Base-by-base conservation (phyloP, 2,888 invertebrate genomes). In the Parascotia fuliginaria region DNA sequence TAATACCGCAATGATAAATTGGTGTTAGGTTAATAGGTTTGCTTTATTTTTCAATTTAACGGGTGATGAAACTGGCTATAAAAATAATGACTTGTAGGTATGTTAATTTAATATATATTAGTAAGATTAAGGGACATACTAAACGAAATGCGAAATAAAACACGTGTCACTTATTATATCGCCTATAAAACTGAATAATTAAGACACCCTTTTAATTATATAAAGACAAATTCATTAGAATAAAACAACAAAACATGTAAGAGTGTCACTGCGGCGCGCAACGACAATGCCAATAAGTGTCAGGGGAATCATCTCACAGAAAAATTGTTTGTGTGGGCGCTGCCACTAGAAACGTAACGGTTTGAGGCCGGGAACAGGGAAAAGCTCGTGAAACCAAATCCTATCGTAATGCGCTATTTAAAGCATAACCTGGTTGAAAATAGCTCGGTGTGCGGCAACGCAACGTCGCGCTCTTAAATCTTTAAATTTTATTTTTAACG, bases 381-480 rank as follows among this genome's bases (percentile, higher is more conserved):
- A 91, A 91, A 92, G 87, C 86, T 87, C 77, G 86, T 91, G 92
- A 91, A 92, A 92, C 90, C 85, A 89, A 91, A 92, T 92, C 85
- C 92, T 90, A 92, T 89, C 91, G 92, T 89, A 88, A 91, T 90
- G 83, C 77, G 87, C 91, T 92, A 92, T 92, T 92, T 92, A 87
- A 89, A 92, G 90, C 89, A 87, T 89, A 91, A 89, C 91, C 86
- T 84, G 84, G 89, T 85, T 86, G 87, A 85, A 92, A 92, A 92
- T 92, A 92, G 82, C 87, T 75, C 81, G 76, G 82, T 81, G 86
- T 87, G 90, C 87, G 89, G 88, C 86, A 89, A 86, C 89, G 85
- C 84, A 85, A 77, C 89, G 87, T 80, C 89, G 86, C 87, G 87
- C 84, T 86, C 85, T 78, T 90, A 90, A 88, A 89, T 90, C 85